phyloP scores from a whole-genome alignment of 1,140 invertebrate species.

The Venustaconcha ellipsiformis region DNA sequence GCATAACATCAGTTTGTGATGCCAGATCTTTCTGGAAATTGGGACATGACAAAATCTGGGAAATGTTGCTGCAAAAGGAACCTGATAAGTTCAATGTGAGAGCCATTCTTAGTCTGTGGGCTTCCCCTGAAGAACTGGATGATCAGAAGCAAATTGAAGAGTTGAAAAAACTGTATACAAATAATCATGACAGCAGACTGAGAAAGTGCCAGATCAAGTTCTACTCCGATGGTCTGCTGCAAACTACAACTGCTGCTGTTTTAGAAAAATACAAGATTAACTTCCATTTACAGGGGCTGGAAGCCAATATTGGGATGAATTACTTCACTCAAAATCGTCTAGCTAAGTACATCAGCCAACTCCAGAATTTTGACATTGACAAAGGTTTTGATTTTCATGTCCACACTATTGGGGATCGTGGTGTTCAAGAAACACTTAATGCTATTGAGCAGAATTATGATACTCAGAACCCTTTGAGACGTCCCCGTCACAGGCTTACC shows the following conservation, averaged over 20 bases:
- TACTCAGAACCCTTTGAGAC: no score
- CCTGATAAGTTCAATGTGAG: constrained; percentile 8
- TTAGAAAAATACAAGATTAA: constrained; percentile 16
- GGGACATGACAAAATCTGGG: constrained; percentile 25
- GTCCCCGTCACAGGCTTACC: constrained; percentile 30
- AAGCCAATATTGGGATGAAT: constrained; percentile 33
- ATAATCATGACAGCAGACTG: constrained; percentile 11
- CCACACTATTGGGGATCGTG: constrained; percentile 37
- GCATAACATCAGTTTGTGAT: constrained; percentile 38
- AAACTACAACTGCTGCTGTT: constrained; percentile 31
- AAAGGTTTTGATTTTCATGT: constrained; percentile 36
- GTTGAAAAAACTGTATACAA: constrained; percentile 20
- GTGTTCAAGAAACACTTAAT: constrained; percentile 25
- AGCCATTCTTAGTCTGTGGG: constrained; percentile 29
- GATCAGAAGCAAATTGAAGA: constrained; percentile 24
- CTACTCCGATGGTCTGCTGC: constrained; percentile 30
- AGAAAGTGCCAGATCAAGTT: constrained; percentile 32
- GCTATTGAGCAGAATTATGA: constrained; percentile 16
- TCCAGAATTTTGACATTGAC: constrained; percentile 20
- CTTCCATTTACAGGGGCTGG: constrained; percentile 13
- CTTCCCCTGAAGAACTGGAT: constrained; percentile 17
- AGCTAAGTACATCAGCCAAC: constrained; percentile 19
- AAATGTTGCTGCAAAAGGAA: constrained; percentile 8
- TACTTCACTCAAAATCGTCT: constrained; percentile 24
- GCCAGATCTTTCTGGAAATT: constrained; percentile 27